Evolutionary conservation across 2,797 vertebrate species (phyloP).

Genomic region (Coilia nasus): DNA sequence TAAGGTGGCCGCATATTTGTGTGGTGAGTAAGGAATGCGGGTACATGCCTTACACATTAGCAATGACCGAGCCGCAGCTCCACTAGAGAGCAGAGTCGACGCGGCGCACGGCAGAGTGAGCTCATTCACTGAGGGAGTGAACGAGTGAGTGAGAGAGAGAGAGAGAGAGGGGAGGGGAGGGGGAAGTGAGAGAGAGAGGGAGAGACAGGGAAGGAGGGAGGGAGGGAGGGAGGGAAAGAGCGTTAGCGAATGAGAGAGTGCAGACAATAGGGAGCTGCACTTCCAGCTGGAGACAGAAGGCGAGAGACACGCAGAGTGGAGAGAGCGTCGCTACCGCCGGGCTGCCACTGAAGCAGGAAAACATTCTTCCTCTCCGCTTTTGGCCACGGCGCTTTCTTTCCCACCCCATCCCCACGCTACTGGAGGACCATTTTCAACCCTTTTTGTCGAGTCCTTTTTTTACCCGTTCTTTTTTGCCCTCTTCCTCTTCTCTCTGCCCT

Average conservation of each 20-base stretch:
- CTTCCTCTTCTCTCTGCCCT: background rate
- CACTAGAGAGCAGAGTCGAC: slow-evolving; percentile 56
- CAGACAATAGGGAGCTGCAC: slow-evolving; percentile 51
- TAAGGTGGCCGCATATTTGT: slow-evolving; percentile 84
- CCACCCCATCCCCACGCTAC: background rate
- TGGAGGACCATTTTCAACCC: background rate
- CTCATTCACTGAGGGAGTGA: slow-evolving; percentile 41
- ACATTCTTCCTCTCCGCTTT: background rate
- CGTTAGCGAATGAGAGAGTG: slow-evolving; percentile 49
- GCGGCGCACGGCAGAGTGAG: slow-evolving; percentile 45
- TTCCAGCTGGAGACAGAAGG: slow-evolving; percentile 48
- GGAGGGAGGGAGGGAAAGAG: slow-evolving; percentile 52
- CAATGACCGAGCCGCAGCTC: slow-evolving; percentile 83
- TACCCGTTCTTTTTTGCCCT: background rate
- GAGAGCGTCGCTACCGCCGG: slow-evolving; percentile 37
- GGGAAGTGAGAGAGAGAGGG: slow-evolving; percentile 52
- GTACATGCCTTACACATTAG: slow-evolving; percentile 92
- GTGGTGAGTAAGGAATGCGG: slow-evolving; percentile 93
- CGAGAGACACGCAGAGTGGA: slow-evolving; percentile 33
- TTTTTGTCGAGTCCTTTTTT: background rate
- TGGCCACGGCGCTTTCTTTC: background rate
- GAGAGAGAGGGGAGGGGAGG: slow-evolving; percentile 51
- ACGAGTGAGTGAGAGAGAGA: slow-evolving; percentile 48
- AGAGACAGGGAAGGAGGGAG: slow-evolving; percentile 42
- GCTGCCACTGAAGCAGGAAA: slow-evolving; percentile 15